A percentile compares a stretch with the other conserved stretches of the same genome.
Evolutionary conservation across 2,888 invertebrate species (phyloP).

Genomic region (Tiliacea aurago): DNA sequence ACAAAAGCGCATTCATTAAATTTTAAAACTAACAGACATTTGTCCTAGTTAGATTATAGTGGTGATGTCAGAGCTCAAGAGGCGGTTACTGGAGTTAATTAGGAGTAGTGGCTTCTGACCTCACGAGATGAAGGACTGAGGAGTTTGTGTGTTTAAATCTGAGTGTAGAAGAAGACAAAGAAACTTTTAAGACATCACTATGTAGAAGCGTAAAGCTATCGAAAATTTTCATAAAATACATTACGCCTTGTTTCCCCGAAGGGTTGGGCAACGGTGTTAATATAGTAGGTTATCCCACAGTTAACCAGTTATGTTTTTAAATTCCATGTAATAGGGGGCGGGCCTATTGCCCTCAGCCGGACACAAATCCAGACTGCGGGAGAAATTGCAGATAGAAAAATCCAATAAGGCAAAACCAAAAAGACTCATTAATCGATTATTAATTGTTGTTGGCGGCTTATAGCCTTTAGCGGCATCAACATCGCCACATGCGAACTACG

Average conservation of each 20-base stretch:
- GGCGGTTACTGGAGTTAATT: slow-evolving; percentile 39
- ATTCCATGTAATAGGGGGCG: no score
- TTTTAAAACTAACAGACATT: slow-evolving; percentile 29
- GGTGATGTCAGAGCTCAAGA: slow-evolving; percentile 40
- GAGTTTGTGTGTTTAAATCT: slow-evolving; percentile 12
- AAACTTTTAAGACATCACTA: neutral
- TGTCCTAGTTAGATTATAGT: slow-evolving; percentile 49
- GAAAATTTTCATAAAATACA: neutral
- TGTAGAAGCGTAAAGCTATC: neutral
- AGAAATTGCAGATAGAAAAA: no score
- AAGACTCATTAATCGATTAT: neutral
- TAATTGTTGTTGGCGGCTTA: neutral
- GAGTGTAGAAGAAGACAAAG: neutral
- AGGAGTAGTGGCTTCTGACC: slow-evolving; percentile 42
- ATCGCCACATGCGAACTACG: no score
- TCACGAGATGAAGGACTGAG: neutral
- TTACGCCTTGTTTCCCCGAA: no score
- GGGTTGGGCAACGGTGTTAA: no score
- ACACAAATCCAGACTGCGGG: no score
- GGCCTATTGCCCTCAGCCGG: no score
- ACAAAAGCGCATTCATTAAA: slow-evolving; percentile 37
- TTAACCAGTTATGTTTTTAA: no score
- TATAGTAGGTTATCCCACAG: no score
- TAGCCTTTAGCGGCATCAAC: no score
- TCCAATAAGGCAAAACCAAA: no score